phyloP scores from a whole-genome alignment of 2,888 invertebrate species.

The Blera fallax region DNA sequence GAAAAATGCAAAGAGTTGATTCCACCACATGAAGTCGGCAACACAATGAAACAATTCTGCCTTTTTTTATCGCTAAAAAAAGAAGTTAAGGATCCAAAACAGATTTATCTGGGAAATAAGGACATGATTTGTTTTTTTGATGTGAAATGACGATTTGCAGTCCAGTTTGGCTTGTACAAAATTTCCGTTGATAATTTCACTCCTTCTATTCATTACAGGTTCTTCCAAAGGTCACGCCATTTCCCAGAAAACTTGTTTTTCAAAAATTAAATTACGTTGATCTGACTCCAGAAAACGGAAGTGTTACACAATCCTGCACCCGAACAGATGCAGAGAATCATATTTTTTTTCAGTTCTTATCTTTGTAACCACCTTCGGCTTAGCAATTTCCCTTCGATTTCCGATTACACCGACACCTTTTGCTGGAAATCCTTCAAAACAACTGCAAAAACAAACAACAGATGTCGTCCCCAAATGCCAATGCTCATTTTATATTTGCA shows the following conservation, averaged over 20 bases:
- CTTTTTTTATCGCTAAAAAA: no score
- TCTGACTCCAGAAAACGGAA: background rate
- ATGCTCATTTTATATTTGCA: slow-evolving; percentile 17
- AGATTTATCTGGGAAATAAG: no score
- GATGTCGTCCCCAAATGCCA: slow-evolving; percentile 27
- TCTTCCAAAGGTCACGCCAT: no score
- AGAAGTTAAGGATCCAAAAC: no score
- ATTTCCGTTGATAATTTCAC: no score
- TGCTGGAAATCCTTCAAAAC: slow-evolving; percentile 15
- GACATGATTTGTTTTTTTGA: no score
- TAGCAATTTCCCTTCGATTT: slow-evolving; percentile 5
- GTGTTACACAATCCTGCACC: background rate
- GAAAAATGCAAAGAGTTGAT: background rate
- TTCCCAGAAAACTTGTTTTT: no score
- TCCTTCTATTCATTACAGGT: no score
- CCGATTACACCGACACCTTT: slow-evolving; percentile 28
- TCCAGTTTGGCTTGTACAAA: no score
- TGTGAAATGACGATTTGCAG: no score
- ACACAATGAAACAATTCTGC: no score
- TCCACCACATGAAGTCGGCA: no score
- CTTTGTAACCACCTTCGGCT: background rate
- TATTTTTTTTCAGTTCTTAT: background rate
- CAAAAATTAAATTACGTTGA: background rate
- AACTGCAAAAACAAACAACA: slow-evolving; percentile 47
- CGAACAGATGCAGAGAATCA: background rate